These are phyloP conservation scores for Artibeus jamaicensis DNA, from an alignment of 2,797 vertebrate species.

Conservation along the genomic window DNA sequence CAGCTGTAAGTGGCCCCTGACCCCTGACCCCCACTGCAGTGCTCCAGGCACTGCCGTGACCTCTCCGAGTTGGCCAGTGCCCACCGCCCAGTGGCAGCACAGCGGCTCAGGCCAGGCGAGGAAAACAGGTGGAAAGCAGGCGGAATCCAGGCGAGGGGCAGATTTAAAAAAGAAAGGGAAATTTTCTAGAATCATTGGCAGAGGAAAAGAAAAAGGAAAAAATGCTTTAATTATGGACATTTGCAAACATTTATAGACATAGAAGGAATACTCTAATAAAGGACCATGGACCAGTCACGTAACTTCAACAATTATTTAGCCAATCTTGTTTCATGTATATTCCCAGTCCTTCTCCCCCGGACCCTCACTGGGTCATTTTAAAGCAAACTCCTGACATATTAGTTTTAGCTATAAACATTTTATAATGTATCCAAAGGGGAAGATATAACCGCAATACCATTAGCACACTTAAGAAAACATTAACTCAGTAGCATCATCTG, in stretches of 20 bases:
- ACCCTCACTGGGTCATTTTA: neutral
- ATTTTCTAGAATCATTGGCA: neutral
- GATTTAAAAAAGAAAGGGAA: neutral
- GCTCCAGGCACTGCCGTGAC: neutral
- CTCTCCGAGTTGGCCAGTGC: rapidly evolving
- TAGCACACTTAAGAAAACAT: neutral
- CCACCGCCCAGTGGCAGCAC: neutral
- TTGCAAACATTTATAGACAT: neutral
- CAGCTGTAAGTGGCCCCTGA: neutral
- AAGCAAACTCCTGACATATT: neutral
- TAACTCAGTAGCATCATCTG: neutral
- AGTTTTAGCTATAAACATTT: neutral
- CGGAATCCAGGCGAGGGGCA: no score
- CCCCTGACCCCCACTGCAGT: rapidly evolving
- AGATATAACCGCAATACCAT: neutral
- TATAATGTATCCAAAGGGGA: neutral
- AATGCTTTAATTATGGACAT: neutral
- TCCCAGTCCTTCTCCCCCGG: neutral
- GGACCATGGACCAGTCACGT: neutral
- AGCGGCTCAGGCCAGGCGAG: neutral
- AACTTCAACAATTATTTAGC: neutral
- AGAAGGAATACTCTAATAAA: neutral
- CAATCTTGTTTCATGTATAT: neutral
- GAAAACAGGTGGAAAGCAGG: neutral
- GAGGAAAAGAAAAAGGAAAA: neutral